These are phyloP conservation scores for Falco naumanni DNA, from an alignment of 2,797 vertebrate genomes.

Conservation along the genomic window DNA sequence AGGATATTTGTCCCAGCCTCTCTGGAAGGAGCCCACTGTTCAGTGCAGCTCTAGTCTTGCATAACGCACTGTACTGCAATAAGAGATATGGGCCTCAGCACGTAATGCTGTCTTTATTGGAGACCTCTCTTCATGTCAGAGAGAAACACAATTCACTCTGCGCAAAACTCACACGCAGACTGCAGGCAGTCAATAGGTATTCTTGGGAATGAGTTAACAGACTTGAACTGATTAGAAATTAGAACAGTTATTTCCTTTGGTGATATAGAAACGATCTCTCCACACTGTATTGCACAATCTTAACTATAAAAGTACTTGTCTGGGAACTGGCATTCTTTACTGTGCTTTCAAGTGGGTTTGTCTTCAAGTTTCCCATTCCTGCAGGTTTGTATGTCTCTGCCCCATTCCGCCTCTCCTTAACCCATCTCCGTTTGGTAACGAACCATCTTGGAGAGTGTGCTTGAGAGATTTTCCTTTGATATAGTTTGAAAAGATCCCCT, in stretches of 20 bases:
- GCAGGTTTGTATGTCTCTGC: neutral
- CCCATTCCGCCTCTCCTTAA: neutral
- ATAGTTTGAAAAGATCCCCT: neutral
- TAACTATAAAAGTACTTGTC: neutral
- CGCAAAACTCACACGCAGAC: neutral
- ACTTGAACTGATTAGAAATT: neutral
- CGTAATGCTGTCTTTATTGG: neutral
- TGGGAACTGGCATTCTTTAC: neutral
- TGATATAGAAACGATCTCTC: neutral
- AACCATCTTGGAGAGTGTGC: neutral
- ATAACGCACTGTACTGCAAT: accelerated
- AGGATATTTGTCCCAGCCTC: neutral
- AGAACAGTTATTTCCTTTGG: neutral
- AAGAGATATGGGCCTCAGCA: neutral
- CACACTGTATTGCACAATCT: neutral
- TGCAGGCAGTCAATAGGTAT: neutral
- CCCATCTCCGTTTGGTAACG: neutral
- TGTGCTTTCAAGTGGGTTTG: neutral
- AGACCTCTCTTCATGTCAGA: neutral
- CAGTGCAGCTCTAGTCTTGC: neutral
- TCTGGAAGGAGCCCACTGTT: neutral
- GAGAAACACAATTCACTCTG: neutral
- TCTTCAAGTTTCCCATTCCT: neutral
- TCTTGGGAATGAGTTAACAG: neutral
- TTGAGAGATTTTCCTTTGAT: neutral